Percentiles rank a stretch among this genome's conserved stretches.
These are phyloP conservation scores for Pecten maximus DNA, from an alignment of 2,888 invertebrate species.

Conservation along the genomic window DNA sequence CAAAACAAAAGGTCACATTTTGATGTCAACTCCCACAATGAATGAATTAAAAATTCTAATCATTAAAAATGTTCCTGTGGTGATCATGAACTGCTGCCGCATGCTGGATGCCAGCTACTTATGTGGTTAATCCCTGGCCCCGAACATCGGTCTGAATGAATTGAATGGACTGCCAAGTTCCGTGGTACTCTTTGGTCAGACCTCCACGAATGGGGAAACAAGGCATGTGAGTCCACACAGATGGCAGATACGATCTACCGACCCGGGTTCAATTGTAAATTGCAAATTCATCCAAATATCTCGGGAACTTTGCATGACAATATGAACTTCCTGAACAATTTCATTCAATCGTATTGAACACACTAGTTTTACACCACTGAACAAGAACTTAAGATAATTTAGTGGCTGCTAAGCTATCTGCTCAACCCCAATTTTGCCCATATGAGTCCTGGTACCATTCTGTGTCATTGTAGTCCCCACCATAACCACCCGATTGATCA, in stretches of 20 bases:
- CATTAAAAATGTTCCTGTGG: constrained; percentile 1
- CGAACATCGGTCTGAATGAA: background rate
- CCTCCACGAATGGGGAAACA: background rate
- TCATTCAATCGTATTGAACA: constrained; percentile 15
- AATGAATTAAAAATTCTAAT: constrained; percentile 32
- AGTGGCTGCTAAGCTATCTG: constrained; percentile 41
- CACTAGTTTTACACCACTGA: constrained; percentile 28
- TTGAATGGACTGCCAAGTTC: background rate
- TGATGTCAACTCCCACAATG: constrained; percentile 18
- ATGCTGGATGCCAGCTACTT: background rate
- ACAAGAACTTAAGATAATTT: constrained; percentile 23
- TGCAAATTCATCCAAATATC: background rate
- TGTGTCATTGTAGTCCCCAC: constrained; percentile 84
- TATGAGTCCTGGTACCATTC: constrained; percentile 90
- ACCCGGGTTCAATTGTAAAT: background rate
- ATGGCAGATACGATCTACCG: background rate
- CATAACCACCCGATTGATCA: constrained; percentile 84
- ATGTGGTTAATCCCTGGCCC: background rate
- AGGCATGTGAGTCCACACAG: background rate
- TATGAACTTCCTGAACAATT: background rate
- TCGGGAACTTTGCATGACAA: background rate
- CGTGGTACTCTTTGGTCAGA: background rate
- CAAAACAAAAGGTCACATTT: background rate
- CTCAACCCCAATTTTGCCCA: constrained; percentile 85
- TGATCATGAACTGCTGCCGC: constrained; percentile 32